Evolutionary conservation across 2,797 vertebrate species (phyloP), one percentile per base, ranked within the genome.

Genomic region (Alosa sapidissima): DNA sequence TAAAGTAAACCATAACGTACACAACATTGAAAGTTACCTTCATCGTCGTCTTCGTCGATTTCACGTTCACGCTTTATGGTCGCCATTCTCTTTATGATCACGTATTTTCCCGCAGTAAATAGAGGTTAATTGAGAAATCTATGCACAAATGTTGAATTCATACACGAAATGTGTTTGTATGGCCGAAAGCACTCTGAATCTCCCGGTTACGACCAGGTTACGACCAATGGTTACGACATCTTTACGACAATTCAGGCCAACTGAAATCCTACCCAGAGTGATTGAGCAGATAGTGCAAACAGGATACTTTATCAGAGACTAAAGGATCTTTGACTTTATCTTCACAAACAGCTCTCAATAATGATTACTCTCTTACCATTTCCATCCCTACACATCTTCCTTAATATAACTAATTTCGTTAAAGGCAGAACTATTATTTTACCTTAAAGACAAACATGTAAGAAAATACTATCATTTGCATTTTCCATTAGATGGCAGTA

Each of bases 21-120:
- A 78, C 41, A 14, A 78, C 21, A 47, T 1, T 78, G 16, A 16
- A 45, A 78, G 41, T 14, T 62, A 93, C 94, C 92, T 82, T 87
- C 89, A 78, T 94, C 93, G 41, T 95, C 94, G 11, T 91, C 89
- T 24, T 94, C 93, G 19, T 95, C 94, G 0, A 85, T 6, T 11
- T 93, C 92, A 82, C 94, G 89, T 87, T 96, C 94, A 48, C 96
- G 90, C 88, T 96, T 96, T 24, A 95, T 16, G 75, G 92, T 94
- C 81, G 93, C 86, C 92, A 94, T 95, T n/a, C 14, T 84, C 28
- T 52, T 81, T 7, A 47, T 78, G 19, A 19, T 7, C 68, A 8
- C 5, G 72, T 47, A 14, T 21, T 65, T 75, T 82, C 41, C 5
- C 14, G 72, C 16, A 13, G 1, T 0, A 13, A 28, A 0, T 47